These are phyloP conservation scores for Ormyrus pomaceus DNA, from an alignment of 2,888 invertebrate genomes.

Conservation along the genomic window DNA sequence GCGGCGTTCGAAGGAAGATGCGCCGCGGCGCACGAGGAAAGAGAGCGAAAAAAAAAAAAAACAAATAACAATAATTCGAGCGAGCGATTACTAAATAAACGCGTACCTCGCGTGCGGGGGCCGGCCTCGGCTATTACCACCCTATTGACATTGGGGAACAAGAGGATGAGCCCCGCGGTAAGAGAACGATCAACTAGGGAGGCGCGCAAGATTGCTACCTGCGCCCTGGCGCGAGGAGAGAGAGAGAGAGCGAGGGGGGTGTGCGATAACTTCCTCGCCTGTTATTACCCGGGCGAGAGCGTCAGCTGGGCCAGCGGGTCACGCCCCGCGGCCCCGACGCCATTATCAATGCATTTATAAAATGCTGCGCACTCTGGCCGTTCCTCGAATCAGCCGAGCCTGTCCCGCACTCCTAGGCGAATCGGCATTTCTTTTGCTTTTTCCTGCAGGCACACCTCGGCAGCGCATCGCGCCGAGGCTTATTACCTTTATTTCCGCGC, in stretches of 20 bases:
- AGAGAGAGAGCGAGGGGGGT: slow-evolving; percentile 31
- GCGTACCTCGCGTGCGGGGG: slow-evolving; percentile 7
- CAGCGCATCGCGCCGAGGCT: too few relatives aligned
- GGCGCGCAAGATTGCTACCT: slow-evolving; percentile 34
- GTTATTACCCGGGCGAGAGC: slow-evolving; percentile 32
- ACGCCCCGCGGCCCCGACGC: slow-evolving; percentile 26
- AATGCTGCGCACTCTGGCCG: slow-evolving; percentile 22
- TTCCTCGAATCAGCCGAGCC: slow-evolving; percentile 26
- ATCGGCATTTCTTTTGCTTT: neutral
- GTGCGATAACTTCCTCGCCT: slow-evolving; percentile 31
- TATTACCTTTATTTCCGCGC: too few relatives aligned
- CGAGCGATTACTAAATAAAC: slow-evolving; percentile 45
- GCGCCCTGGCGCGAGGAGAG: neutral
- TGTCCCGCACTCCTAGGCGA: neutral
- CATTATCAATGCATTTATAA: slow-evolving; percentile 50
- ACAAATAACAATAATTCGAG: slow-evolving; percentile 49
- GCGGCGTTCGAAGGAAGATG: neutral
- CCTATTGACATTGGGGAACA: slow-evolving; percentile 50
- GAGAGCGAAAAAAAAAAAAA: neutral
- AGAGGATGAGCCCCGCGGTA: neutral
- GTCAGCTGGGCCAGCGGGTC: slow-evolving; percentile 53
- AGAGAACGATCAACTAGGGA: too few relatives aligned
- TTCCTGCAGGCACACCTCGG: neutral
- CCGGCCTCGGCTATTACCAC: slow-evolving; percentile 6
- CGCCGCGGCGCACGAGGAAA: neutral